A percentile compares a stretch with the other conserved stretches of the same genome.
phyloP scores from a whole-genome alignment of 2,888 invertebrate genomes.

The Agrochola lychnidis region DNA sequence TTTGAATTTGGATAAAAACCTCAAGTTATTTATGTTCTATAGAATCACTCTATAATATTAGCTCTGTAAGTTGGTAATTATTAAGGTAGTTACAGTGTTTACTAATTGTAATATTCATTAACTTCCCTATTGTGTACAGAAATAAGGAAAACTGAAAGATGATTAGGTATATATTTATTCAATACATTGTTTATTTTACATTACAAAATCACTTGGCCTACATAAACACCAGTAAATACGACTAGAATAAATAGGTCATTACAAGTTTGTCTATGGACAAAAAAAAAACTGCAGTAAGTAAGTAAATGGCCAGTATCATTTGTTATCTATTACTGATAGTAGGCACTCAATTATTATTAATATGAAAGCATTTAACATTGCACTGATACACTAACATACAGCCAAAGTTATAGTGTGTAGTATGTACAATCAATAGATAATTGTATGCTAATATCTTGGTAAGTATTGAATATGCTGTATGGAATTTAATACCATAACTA shows the following conservation, averaged over 20 bases:
- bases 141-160: constrained; percentile 27
- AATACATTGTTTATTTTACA: constrained; percentile 9
- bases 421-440: constrained; percentile 13
- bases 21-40: neutral
- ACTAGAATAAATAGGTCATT: neutral
- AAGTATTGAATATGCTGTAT: constrained; percentile 15
- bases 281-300: constrained; percentile 11
- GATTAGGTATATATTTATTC: neutral
- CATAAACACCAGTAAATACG: neutral
- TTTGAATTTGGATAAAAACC: neutral
- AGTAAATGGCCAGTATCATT: constrained; percentile 15
- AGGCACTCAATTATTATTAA: constrained; percentile 29
- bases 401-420: neutral
- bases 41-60: neutral
- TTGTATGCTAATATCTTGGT: constrained; percentile 22
- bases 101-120: neutral
- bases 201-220: neutral
- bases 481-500: neutral
- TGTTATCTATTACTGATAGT: constrained; percentile 41
- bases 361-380: constrained; percentile 29
- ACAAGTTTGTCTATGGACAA: neutral
- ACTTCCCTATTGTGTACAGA: constrained; percentile 8
- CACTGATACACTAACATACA: constrained; percentile 29
- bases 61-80: neutral
- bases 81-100: neutral